phyloP scores from a whole-genome alignment of 2,888 invertebrate species.

The Drosophila stalkeri region DNA sequence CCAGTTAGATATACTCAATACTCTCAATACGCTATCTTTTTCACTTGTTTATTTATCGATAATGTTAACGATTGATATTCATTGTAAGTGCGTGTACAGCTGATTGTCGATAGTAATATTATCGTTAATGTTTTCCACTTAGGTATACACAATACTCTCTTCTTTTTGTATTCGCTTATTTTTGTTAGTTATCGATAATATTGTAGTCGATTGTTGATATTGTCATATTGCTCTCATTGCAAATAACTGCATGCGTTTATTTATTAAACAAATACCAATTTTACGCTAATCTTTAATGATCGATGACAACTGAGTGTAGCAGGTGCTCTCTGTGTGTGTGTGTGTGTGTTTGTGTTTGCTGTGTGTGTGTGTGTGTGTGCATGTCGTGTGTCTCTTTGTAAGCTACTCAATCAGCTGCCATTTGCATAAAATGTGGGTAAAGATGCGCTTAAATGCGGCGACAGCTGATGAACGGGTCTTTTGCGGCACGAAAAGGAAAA shows the following conservation, averaged over 20 bases:
- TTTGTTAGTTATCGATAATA: too few relatives aligned
- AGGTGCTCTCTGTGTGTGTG: background rate
- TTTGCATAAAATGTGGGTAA: conserved; percentile 80
- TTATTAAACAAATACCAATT: background rate
- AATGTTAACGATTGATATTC: too few relatives aligned
- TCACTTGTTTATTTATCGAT: too few relatives aligned
- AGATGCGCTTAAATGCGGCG: conserved; percentile 78
- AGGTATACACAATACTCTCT: too few relatives aligned
- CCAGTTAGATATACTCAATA: too few relatives aligned
- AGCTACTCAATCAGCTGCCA: conserved; percentile 56
- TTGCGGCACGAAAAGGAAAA: conserved; percentile 73
- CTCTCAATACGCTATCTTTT: too few relatives aligned
- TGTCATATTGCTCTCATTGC: background rate
- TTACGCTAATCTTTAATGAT: background rate
- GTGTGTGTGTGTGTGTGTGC: conserved; percentile 3
- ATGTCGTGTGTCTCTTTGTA: conserved; percentile 16
- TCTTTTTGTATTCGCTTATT: too few relatives aligned
- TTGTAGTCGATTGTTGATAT: background rate
- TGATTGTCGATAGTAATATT: too few relatives aligned
- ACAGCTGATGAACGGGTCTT: conserved; percentile 62
- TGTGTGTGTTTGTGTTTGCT: background rate
- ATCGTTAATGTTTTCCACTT: too few relatives aligned
- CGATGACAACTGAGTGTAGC: conserved; percentile 6
- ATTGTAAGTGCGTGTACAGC: too few relatives aligned
- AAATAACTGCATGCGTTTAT: background rate